These are phyloP conservation scores for Salvator merianae DNA, from an alignment of 2,113 vertebrate species.

Conservation along the genomic window DNA sequence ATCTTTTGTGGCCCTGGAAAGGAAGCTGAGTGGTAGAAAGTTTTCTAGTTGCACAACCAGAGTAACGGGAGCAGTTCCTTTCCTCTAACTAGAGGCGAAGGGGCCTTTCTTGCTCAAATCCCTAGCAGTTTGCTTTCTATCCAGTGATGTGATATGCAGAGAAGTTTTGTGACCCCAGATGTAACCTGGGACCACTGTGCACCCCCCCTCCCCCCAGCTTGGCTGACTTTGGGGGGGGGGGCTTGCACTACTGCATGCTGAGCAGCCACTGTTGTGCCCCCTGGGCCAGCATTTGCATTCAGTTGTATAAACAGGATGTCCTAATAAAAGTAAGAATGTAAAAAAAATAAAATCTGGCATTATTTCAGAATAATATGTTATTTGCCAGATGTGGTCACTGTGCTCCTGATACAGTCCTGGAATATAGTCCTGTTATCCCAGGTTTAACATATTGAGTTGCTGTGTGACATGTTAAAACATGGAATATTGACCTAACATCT, in stretches of 20 bases:
- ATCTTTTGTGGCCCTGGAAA: too few species aligned
- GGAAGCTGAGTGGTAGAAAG: too few species aligned
- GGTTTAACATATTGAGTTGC: too few species aligned
- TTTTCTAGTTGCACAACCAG: too few species aligned
- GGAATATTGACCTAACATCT: too few species aligned
- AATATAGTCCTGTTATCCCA: too few species aligned
- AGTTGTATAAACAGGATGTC: constrained; percentile 1
- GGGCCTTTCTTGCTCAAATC: neutral
- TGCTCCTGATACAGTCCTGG: too few species aligned
- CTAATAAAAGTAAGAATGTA: constrained; percentile 30
- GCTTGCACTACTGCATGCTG: constrained; percentile 18
- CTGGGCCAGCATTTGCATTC: neutral
- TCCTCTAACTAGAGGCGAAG: neutral
- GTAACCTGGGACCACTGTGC: neutral
- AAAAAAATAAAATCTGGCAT: too few species aligned
- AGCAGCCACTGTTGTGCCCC: neutral
- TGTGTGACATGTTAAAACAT: too few species aligned
- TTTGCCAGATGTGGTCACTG: too few species aligned
- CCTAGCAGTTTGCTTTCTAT: neutral
- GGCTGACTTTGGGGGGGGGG: neutral
- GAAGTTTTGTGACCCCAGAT: neutral
- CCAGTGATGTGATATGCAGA: too few species aligned
- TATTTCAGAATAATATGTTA: too few species aligned
- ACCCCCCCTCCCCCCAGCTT: neutral
- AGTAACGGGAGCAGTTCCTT: neutral